Base-by-base conservation (phyloP, 2,888 invertebrate species). In the Sinhomidia bicolor region DNA sequence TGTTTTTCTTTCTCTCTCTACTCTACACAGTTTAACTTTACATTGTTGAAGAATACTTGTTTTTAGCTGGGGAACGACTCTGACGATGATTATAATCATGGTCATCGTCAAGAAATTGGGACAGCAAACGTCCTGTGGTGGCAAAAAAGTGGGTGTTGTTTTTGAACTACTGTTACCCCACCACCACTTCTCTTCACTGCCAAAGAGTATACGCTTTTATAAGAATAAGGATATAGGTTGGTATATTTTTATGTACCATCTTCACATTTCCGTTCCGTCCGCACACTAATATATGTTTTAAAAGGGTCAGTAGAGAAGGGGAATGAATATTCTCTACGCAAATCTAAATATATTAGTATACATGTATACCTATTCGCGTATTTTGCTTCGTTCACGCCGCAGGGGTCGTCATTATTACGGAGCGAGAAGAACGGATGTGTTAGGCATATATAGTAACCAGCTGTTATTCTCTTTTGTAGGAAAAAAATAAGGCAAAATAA, bases 81-180 rank as follows among this genome's bases (percentile, higher is more conserved):
- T 68, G 68, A 82, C 71, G 23, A 60, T 60, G 29, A 78, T 78
- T 57, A 79, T 79, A 7, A 10, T 23, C 54, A 57, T 79, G 23
- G 23, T 26, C 36, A 57, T 29, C 54, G 57, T 26, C 51, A 32
- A 68, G 82, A 71, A 83, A 83, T 54, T 82, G 60, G 81, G 47
- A 14, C 65, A 82, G 68, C 47, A 60, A 57, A 80, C 60, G 79
- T 80, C 79, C 54, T 57, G 71, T 65, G 82, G 54, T 83, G 82
- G 54, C 47, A n/a, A 74, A 44, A 82, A 68, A 82, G 68, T 71
- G 51, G 57, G 47, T 23, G 51, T 47, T 82, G 51, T 62, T 23
- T 23, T 62, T 41, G 17, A 36, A 23, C 65, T 10, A 60, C 17
- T 17, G 14, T 32, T 32, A 41, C 17, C 74, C 26, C 71, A 36